Base-by-base conservation (phyloP, 2,797 vertebrate species). In the Acanthurus leucopareius region DNA sequence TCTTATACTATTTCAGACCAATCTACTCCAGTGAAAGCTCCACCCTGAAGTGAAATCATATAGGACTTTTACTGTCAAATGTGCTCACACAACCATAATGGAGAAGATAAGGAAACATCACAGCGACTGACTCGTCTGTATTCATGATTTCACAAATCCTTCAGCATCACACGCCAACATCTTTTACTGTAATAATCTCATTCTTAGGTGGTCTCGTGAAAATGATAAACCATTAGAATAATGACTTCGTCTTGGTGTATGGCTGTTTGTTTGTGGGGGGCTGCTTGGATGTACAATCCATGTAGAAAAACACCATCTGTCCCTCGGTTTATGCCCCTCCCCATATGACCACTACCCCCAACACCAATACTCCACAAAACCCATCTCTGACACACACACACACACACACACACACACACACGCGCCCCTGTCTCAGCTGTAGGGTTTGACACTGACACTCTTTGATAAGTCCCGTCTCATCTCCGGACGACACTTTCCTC, bases 231-330 rank as follows among this genome's bases (percentile, higher is more conserved):
- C 53, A 42, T 65, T 19, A 65, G 19, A 9, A 62, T 42, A 75
- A 76, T 60, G 45, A 63, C 45, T 22, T 35, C 75, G 62, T 62
- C 10, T 20, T 53, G 7, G 42, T 35, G 45, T 69, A 22, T 65
- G 66, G 17, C 56, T 25, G n/a, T 13, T 32, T 45, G 71, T 80
- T 78, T 80, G 72, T 64, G 59, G 61, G 45, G 69, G 28, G 14
- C 17, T 82, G 76, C 66, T 61, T 52, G 15, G 66, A 84, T 67
- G 16, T 22, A 61, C 74, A 80, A 73, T 79, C 75, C 86, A 78
- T 87, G 86, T 62, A 78, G 84, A 91, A 92, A 94, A 93, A 94
- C 91, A 94, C 93, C 93, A 94, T 94, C 92, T 94, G 93, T 91
- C 80, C 62, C 80, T 84, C 59, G 20, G 83, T 82, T 73, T 72